Percentiles rank a stretch among this genome's conserved stretches.
Evolutionary conservation across 2,113 vertebrate genomes (phyloP).

Genomic region (Sinocyclocheilus rhinocerous): DNA sequence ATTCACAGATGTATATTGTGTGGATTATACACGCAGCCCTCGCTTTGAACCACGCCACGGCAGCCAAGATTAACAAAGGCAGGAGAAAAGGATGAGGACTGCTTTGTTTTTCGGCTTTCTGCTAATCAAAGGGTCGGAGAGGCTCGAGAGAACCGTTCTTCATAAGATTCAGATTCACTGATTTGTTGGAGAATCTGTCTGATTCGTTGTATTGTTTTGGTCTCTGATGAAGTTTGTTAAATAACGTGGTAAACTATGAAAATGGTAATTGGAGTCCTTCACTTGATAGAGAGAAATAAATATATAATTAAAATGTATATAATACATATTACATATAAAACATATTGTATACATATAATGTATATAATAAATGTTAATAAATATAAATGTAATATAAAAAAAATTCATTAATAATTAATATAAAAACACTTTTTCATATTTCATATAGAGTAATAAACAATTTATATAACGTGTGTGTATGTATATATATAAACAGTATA

Average conservation of each 20-base stretch:
- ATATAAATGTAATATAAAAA: no score
- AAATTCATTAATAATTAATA: no score
- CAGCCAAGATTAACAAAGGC: slow-evolving; percentile 74
- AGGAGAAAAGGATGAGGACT: slow-evolving; percentile 62
- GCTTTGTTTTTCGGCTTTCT: slow-evolving; percentile 55
- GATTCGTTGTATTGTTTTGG: neutral
- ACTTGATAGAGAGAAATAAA: no score
- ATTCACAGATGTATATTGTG: slow-evolving; percentile 80
- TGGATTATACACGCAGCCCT: slow-evolving; percentile 72
- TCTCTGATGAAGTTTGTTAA: neutral
- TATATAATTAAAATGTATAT: no score
- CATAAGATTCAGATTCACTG: neutral
- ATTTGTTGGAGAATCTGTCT: neutral
- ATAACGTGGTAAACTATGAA: neutral
- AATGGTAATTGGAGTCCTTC: neutral
- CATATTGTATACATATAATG: no score
- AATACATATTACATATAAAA: no score
- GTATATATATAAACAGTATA: no score
- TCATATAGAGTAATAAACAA: no score
- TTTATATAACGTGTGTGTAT: no score
- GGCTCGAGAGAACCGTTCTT: slow-evolving; percentile 10
- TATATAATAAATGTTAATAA: no score
- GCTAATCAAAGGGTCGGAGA: slow-evolving; percentile 67
- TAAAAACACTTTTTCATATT: no score
- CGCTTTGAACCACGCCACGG: slow-evolving; percentile 70